These are phyloP conservation scores for Benthosema pterotum DNA, from an alignment of 2,797 vertebrate species.

Conservation along the genomic window DNA sequence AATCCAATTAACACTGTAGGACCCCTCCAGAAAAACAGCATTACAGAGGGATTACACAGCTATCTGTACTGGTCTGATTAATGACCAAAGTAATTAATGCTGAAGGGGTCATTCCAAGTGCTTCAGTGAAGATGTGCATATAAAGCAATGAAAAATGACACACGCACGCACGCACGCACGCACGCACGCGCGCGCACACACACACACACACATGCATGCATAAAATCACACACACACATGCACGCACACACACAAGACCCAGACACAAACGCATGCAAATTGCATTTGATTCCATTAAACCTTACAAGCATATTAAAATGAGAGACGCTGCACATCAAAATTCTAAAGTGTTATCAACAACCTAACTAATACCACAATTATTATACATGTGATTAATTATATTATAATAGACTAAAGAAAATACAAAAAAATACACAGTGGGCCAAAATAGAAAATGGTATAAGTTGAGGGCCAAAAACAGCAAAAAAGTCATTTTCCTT, in stretches of 20 bases:
- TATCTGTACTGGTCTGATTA: constrained; percentile 83
- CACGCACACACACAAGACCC: constrained; percentile 13
- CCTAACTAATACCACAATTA: no score
- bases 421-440: no score
- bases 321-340: no score
- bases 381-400: no score
- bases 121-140: constrained; percentile 67
- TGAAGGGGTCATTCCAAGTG: constrained; percentile 79
- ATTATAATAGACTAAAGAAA: constrained; percentile 19
- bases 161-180: not conserved
- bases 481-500: no score
- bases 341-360: no score
- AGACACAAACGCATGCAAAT: constrained; percentile 31
- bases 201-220: constrained; percentile 21
- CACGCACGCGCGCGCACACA: constrained; percentile 31
- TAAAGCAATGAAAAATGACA: constrained; percentile 52
- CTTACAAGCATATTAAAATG: no score
- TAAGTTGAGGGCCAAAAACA: no score
- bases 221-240: constrained; percentile 4
- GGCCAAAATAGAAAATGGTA: no score
- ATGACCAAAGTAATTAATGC: constrained; percentile 84
- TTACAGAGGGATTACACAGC: constrained; percentile 80
- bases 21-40: constrained; percentile 79
- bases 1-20: constrained; percentile 80
- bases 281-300: no score